A percentile compares a stretch with the other conserved stretches of the same genome.
Conservation (phyloP, 1,140 invertebrate species). For the Chelonus insularis region DNA sequence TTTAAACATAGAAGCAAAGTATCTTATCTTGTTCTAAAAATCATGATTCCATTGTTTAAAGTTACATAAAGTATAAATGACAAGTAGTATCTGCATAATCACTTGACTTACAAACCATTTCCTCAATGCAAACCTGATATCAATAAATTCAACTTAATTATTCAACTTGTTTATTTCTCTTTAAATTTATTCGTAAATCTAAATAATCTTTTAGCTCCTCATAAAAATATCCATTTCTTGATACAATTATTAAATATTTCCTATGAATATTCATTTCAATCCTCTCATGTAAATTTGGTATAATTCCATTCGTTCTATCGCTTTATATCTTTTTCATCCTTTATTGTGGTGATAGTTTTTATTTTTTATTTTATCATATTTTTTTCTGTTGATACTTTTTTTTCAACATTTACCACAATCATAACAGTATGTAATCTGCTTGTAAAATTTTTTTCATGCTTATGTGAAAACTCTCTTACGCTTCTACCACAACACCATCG, state of each 20-base stretch:
- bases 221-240: too few species aligned
- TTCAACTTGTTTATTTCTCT: background rate
- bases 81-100: slow-evolving; percentile 50
- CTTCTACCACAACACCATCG: background rate
- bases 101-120: slow-evolving; percentile 44
- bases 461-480: background rate
- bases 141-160: background rate
- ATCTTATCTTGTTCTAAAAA: slow-evolving; percentile 10
- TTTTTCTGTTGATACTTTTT: background rate
- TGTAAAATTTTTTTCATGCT: background rate
- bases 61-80: slow-evolving; percentile 40
- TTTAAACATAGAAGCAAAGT: too few species aligned
- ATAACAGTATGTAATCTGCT: background rate
- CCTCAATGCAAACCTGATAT: slow-evolving; percentile 34
- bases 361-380: background rate
- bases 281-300: too few species aligned
- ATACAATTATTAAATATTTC: too few species aligned
- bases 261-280: too few species aligned
- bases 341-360: too few species aligned
- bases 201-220: too few species aligned
- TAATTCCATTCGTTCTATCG: too few species aligned
- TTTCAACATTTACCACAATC: background rate
- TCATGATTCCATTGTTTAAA: slow-evolving; percentile 29
- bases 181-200: too few species aligned
- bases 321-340: too few species aligned